Conservation (phyloP, 2,113 vertebrate genomes). For the Octodon degus region DNA sequence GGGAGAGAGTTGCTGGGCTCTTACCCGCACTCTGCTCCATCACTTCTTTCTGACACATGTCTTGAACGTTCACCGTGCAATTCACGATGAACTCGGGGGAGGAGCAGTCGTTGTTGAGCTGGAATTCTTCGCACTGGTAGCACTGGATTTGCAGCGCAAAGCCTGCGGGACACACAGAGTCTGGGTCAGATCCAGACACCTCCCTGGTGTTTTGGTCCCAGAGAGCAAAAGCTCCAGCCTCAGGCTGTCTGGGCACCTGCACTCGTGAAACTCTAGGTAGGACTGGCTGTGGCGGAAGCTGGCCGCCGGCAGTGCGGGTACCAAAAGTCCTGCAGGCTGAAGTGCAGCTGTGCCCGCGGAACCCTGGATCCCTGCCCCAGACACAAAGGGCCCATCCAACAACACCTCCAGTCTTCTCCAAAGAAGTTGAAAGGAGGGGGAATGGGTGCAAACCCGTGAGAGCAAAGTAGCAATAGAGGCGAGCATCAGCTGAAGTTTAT, state of each 20-base stretch:
- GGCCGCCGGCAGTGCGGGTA: slow-evolving; percentile 64
- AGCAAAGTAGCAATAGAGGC: neutral
- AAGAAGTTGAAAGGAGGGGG: neutral
- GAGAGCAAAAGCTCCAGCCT: neutral
- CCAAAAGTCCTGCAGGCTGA: neutral
- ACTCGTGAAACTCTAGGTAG: neutral
- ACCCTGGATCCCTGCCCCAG: neutral
- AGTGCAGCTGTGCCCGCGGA: neutral
- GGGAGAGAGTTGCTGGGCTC: slow-evolving; percentile 25
- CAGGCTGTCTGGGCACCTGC: neutral
- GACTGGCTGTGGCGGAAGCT: neutral
- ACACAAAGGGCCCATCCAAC: neutral
- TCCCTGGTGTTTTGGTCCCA: accelerated
- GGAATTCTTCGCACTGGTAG: slow-evolving; percentile 99
- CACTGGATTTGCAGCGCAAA: slow-evolving; percentile 97
- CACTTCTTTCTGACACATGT: slow-evolving; percentile 99
- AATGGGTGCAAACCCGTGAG: neutral
- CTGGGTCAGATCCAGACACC: slow-evolving; percentile 26
- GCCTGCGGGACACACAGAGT: slow-evolving; percentile 82
- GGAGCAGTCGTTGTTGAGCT: slow-evolving; percentile 95
- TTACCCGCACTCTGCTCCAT: slow-evolving; percentile 96
- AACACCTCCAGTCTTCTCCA: neutral
- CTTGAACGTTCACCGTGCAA: slow-evolving; percentile 98
- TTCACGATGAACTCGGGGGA: slow-evolving; percentile 97
- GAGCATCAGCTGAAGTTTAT: neutral